Evolutionary conservation across 1,140 invertebrate genomes (phyloP), one percentile per base, ranked within the genome.

Genomic region (Heliconius himera): DNA sequence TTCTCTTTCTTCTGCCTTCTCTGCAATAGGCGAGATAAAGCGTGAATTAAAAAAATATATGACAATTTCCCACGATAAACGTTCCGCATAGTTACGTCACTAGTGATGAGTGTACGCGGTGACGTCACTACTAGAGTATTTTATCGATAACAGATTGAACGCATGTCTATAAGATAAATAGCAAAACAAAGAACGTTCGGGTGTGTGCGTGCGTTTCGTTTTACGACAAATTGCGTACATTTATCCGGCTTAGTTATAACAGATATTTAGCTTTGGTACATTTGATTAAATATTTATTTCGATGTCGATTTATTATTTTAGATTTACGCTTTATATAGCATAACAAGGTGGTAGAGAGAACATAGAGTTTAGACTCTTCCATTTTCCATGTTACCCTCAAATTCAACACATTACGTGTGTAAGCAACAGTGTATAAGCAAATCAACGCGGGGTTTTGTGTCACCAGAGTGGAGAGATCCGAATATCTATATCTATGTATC

Each of bases 81-180:
- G 81, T 33, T 73, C 80, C 73, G 78, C 74, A 84, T 56, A 70
- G 72, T 82, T 82, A 77, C 77, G 78, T 82, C 82, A 82, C 73
- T 71, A 51, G 66, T n/a, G 77, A 75, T 51, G 72, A 73, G 74
- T 29, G 41, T 56, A 51, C 41, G 11, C 22, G 22, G 36, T 85
- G 81, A 84, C 84, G 79, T 85, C 83, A 84, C 60, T 29, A 49
- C 79, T 46, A 16, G 41, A 81, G 79, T 77, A 82, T 85, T 83
- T 84, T 80, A 82, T 84, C 81, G 82, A 83, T 82, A 80, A 36
- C 36, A 74, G 51, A 84, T 73, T 66, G 51, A 75, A 60, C 74
- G 33, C 29, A 56, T 51, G 16, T 41, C 26, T 70, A 71, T 71
- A 70, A 77, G 76, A 77, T 71, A 49, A 70, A 77, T 77, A 56